phyloP scores from a whole-genome alignment of 2,113 vertebrate species.

The Anser cygnoides region DNA sequence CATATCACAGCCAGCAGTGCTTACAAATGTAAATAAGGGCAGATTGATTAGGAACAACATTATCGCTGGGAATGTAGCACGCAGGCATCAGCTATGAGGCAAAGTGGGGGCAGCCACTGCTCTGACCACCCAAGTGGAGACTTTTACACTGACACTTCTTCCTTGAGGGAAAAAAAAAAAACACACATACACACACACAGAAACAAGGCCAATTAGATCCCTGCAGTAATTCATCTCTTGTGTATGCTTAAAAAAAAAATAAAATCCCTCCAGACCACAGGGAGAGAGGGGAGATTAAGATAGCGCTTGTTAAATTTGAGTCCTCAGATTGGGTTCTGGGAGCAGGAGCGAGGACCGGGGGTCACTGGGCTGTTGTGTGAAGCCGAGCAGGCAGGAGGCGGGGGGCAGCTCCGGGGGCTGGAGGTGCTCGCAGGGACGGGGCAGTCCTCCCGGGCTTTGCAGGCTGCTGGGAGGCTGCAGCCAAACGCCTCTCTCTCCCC shows the following conservation, averaged over 20 bases:
- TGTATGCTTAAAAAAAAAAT: conserved; percentile 11
- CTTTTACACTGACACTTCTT: conserved; percentile 78
- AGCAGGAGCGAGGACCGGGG: conserved; percentile 18
- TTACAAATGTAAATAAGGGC: conserved; percentile 81
- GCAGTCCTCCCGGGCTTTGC: neutral
- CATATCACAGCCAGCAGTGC: conserved; percentile 75
- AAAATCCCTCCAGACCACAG: conserved; percentile 71
- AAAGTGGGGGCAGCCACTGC: conserved; percentile 76
- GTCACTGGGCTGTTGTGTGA: conserved; percentile 24
- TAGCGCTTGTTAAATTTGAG: conserved; percentile 67
- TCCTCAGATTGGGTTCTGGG: conserved; percentile 44
- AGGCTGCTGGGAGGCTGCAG: neutral
- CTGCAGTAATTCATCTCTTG: conserved; percentile 77
- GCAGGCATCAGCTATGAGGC: conserved; percentile 75
- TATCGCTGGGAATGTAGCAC: conserved; percentile 73
- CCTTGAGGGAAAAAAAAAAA: conserved; percentile 56
- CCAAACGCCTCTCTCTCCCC: neutral
- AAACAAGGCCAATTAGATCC: conserved; percentile 84
- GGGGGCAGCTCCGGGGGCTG: neutral
- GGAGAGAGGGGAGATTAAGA: conserved; percentile 74
- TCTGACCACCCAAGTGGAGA: conserved; percentile 84
- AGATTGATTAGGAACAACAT: conserved; percentile 81
- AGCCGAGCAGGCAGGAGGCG: conserved; percentile 33
- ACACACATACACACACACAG: conserved; percentile 29
- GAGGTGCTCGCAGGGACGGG: neutral